Conservation (phyloP, 2,888 invertebrate species). For the Ormyrus thymus region DNA sequence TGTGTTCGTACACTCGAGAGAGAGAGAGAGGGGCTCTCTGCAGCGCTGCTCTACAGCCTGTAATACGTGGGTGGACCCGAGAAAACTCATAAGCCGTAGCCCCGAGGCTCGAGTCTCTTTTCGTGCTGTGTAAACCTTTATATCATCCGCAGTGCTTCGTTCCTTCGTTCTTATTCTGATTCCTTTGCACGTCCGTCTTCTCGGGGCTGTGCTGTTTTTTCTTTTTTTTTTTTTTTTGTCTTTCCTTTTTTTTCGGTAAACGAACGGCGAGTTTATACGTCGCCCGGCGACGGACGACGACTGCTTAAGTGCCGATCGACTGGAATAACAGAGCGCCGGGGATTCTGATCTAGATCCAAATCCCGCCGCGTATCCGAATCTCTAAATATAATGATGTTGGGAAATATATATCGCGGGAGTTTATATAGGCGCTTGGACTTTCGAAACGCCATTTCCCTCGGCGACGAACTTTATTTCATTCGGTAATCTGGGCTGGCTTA, state of each 20-base stretch:
- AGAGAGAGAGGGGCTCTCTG: too few species aligned
- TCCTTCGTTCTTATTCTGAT: background rate
- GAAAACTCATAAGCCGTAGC: constrained; percentile 15
- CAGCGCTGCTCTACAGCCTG: too few species aligned
- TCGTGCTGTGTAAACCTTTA: too few species aligned
- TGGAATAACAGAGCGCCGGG: too few species aligned
- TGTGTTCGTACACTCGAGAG: background rate
- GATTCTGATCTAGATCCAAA: background rate
- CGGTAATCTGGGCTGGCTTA: too few species aligned
- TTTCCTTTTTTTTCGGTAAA: background rate
- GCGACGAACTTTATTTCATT: too few species aligned
- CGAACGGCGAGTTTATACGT: constrained; percentile 2
- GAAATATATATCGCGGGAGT: too few species aligned
- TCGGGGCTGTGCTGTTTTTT: too few species aligned
- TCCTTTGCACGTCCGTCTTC: too few species aligned
- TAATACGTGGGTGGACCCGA: constrained; percentile 38
- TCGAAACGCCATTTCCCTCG: too few species aligned
- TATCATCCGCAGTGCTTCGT: background rate
- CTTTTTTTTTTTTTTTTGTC: background rate
- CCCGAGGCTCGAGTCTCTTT: background rate
- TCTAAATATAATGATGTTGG: background rate
- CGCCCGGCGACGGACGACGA: background rate
- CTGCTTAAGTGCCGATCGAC: too few species aligned
- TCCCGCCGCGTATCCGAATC: background rate
- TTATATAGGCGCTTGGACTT: too few species aligned